These are phyloP conservation scores for Pterois miles DNA, from an alignment of 2,797 vertebrate genomes.

Conservation along the genomic window DNA sequence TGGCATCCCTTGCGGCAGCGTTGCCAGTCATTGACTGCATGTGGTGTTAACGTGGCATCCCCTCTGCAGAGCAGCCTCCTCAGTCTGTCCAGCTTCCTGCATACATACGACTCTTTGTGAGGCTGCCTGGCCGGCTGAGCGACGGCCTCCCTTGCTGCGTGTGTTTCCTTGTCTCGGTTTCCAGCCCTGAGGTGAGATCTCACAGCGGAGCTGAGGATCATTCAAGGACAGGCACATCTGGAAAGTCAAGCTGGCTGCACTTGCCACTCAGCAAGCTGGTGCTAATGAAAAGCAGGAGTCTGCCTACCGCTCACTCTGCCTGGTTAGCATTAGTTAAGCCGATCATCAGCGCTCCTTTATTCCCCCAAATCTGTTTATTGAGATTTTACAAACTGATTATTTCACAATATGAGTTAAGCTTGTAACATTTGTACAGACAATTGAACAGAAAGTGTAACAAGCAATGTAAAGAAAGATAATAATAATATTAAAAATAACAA, in stretches of 20 bases:
- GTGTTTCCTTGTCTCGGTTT: conserved; percentile 62
- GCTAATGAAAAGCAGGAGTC: conserved; percentile 64
- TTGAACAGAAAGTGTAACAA: too few relatives aligned
- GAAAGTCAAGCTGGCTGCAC: conserved; percentile 37
- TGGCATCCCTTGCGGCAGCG: conserved; percentile 23
- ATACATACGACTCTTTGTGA: conserved; percentile 20
- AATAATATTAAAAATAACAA: too few relatives aligned
- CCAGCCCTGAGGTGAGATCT: conserved; percentile 68
- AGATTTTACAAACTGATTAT: too few relatives aligned
- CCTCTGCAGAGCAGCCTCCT: conserved; percentile 53
- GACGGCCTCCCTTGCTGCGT: conserved; percentile 50
- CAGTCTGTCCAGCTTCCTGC: conserved; percentile 68
- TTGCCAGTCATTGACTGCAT: conserved; percentile 37
- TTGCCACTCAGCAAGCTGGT: conserved; percentile 48
- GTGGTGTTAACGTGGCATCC: conserved; percentile 62
- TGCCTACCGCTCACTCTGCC: conserved; percentile 39
- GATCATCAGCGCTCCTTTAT: conserved; percentile 4
- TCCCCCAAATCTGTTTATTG: too few relatives aligned
- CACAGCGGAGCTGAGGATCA: conserved; percentile 55
- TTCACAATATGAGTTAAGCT: too few relatives aligned
- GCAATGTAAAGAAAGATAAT: too few relatives aligned
- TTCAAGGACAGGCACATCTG: conserved; percentile 56
- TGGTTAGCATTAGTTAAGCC: conserved; percentile 46
- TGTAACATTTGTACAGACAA: too few relatives aligned
- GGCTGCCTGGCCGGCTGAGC: conserved; percentile 26